Conservation (phyloP, 35 echinoderm and acorn worm genomes). For the Hemicentrotus pulcherrimus region DNA sequence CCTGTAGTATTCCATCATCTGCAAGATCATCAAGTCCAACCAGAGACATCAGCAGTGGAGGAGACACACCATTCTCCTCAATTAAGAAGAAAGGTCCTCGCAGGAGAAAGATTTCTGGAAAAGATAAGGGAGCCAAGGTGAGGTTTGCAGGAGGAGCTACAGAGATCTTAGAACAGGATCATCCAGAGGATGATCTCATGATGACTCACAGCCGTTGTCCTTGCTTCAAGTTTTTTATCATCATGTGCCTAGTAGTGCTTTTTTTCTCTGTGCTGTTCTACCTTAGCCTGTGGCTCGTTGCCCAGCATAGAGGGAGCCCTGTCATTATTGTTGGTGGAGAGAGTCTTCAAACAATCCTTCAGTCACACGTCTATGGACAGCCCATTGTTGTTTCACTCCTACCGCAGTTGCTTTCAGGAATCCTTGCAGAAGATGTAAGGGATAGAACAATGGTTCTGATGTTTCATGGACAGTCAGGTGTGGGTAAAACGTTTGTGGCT, state of each 20-base stretch:
- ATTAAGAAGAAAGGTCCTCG: conserved; percentile 36
- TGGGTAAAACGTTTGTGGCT: conserved; percentile 61
- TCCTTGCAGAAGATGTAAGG: neutral
- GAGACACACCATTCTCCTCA: neutral
- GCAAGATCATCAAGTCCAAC: neutral
- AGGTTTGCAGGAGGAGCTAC: conserved; percentile 37
- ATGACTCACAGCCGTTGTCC: neutral
- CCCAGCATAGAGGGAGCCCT: conserved; percentile 31
- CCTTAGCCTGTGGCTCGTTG: conserved; percentile 37
- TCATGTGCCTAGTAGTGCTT: conserved; percentile 14
- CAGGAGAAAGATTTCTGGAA: conserved; percentile 36
- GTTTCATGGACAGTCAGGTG: conserved; percentile 65
- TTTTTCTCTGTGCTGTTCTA: conserved; percentile 24
- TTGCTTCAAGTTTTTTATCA: neutral
- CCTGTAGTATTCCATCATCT: neutral
- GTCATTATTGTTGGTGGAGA: neutral
- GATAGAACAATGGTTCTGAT: conserved; percentile 49
- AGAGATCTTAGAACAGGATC: conserved; percentile 66
- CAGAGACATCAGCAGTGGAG: conserved; percentile 4
- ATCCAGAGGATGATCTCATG: conserved; percentile 49
- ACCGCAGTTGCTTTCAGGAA: conserved; percentile 9
- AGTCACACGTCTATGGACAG: conserved; percentile 28
- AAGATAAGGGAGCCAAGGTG: neutral
- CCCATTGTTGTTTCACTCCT: conserved; percentile 16
- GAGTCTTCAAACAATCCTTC: neutral